Evolutionary conservation across 2,888 invertebrate genomes (phyloP), one percentile per base, ranked within the genome.

Genomic region (Diarsia dahlii): DNA sequence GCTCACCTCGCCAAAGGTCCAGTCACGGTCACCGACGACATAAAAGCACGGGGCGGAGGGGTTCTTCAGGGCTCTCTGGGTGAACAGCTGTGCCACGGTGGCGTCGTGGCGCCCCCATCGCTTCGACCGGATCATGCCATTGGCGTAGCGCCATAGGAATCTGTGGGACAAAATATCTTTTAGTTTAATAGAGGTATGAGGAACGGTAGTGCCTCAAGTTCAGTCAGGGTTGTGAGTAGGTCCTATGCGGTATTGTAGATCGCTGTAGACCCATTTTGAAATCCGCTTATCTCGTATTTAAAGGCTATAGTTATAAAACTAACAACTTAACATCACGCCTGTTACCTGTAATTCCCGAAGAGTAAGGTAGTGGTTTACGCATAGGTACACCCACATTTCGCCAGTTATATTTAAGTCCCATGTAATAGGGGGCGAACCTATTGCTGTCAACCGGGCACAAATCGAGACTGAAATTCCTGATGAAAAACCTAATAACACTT

Each of bases 21-120:
- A 98, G 39, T 96, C 96, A 79, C 97, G 95, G 84, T 97, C 97
- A 79, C 97, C 97, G 89, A 97, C 97, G 86, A 97, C 97, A 79
- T 97, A 96, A 88, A 98, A 97, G 90, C 98, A 98, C 0, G 97
- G 96, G 81, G 97, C 98, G 80, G 97, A 94, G 0, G 98, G 98
- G 88, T 97, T 94, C 85, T 95, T 96, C 64, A 93, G 93, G 10
- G 97, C 97, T 28, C 97, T 97, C 84, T 97, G 93, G 54, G 97
- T 96, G 92, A 98, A 98, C 80, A 98, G 91, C 84, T 97, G 96
- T 45, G 97, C 97, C 12, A 98, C 97, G 1, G 97, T 97, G 65
- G 95, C 94, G 88, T 98, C 97, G 87, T 97, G 97, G 39, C 96
- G 95, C 70, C 97, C 96, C 94, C 95, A 97, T 48, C 94, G 90